phyloP scores from a whole-genome alignment of 2,113 vertebrate species.

The Tetrao urogallus region DNA sequence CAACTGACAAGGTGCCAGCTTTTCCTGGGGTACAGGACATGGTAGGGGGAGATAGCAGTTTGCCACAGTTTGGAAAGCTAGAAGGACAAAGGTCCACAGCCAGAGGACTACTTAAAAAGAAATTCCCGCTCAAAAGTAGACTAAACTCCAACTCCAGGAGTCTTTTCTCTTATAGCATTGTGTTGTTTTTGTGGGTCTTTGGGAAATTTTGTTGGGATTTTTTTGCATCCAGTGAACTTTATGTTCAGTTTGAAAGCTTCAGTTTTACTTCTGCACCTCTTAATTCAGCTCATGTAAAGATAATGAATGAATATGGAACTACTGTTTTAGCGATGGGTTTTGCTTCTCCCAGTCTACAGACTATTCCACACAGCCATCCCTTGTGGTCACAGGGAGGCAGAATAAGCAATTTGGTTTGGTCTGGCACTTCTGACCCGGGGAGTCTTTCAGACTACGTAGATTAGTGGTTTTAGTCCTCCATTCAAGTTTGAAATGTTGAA shows the following conservation, averaged over 20 bases:
- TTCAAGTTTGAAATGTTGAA: neutral
- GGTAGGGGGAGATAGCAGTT: too few relatives aligned
- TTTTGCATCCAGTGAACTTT: neutral
- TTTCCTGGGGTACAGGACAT: neutral
- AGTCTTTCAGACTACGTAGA: neutral
- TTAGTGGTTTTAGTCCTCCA: neutral
- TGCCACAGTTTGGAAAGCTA: neutral
- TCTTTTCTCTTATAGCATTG: neutral
- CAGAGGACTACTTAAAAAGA: neutral
- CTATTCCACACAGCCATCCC: neutral
- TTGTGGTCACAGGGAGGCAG: neutral
- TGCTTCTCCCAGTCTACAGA: neutral
- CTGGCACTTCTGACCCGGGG: neutral
- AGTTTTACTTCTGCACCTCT: neutral
- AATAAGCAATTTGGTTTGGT: neutral
- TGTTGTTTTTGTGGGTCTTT: neutral
- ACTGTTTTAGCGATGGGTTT: neutral
- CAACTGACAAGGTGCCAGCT: accelerated
- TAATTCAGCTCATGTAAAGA: neutral
- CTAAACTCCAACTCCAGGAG: neutral
- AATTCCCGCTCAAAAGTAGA: neutral
- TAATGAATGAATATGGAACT: neutral
- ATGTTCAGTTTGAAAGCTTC: neutral
- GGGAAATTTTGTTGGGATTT: neutral
- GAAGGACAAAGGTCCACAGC: neutral